A percentile compares a stretch with the other conserved stretches of the same genome.
These are phyloP conservation scores for Coendou prehensilis DNA, from an alignment of 2,797 vertebrate genomes.

Conservation along the genomic window DNA sequence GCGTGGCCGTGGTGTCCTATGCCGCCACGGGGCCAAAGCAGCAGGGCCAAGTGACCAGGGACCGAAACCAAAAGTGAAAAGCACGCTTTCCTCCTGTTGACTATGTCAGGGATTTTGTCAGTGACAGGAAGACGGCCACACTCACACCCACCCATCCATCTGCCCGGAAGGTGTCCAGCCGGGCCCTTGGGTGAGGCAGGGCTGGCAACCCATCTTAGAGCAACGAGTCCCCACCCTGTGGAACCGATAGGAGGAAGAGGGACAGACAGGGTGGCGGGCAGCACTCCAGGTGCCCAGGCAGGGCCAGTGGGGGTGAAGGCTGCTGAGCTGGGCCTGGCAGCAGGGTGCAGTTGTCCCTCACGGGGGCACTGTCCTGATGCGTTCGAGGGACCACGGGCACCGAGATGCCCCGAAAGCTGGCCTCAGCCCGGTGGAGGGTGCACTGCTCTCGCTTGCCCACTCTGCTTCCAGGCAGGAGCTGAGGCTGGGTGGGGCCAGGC, in stretches of 20 bases:
- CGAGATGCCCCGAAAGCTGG: background rate
- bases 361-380: rapidly evolving
- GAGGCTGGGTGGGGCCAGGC: too few species aligned
- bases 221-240: background rate
- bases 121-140: background rate
- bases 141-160: background rate
- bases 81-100: background rate
- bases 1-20: background rate
- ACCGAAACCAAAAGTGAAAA: background rate
- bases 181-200: background rate
- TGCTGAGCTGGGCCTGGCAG: background rate
- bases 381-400: too few species aligned
- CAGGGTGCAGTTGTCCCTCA: background rate
- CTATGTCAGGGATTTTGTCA: background rate
- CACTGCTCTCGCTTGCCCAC: background rate
- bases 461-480: background rate
- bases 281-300: background rate
- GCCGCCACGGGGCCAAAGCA: background rate
- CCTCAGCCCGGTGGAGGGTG: background rate
- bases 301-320: background rate
- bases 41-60: background rate
- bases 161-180: background rate
- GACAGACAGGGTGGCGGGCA: background rate
- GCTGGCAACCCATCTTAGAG: background rate
- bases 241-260: background rate